phyloP scores from a whole-genome alignment of 1,140 invertebrate species.

The Zaprionus davidi region DNA sequence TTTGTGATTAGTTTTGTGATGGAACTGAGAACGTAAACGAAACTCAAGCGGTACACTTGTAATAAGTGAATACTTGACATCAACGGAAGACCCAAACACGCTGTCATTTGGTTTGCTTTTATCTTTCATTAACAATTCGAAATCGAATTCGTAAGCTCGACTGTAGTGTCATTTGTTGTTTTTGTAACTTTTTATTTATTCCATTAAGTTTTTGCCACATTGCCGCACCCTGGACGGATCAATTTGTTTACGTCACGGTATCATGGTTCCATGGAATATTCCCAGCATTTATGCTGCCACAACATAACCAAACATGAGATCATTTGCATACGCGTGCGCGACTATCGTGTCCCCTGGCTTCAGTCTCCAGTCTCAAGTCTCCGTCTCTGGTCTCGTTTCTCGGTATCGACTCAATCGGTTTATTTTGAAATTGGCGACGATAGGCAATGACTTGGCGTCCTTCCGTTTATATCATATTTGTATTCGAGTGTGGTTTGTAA shows the following conservation, averaged over 20 bases:
- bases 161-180: slow-evolving; percentile 10
- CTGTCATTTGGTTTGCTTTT: background rate
- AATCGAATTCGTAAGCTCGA: slow-evolving; percentile 14
- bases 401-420: slow-evolving; percentile 47
- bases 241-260: slow-evolving; percentile 64
- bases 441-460: slow-evolving; percentile 24
- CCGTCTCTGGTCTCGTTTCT: slow-evolving; percentile 26
- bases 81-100: background rate
- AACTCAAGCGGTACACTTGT: slow-evolving; percentile 12
- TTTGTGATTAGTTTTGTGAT: background rate
- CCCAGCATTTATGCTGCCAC: slow-evolving; percentile 65
- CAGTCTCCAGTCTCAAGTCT: slow-evolving; percentile 15
- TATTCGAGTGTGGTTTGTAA: slow-evolving; percentile 8
- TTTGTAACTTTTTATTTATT: slow-evolving; percentile 8
- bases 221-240: slow-evolving; percentile 44
- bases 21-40: slow-evolving; percentile 3
- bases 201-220: slow-evolving; percentile 21
- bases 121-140: background rate
- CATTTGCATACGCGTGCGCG: slow-evolving; percentile 61
- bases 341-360: background rate
- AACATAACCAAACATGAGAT: slow-evolving; percentile 59
- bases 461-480: slow-evolving; percentile 35
- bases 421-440: slow-evolving; percentile 49
- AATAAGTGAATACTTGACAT: slow-evolving; percentile 6
- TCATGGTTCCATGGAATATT: slow-evolving; percentile 66